Percentiles rank a stretch among this genome's conserved stretches.
Conservation (phyloP, 2,113 vertebrate genomes). For the Bos javanicus region DNA sequence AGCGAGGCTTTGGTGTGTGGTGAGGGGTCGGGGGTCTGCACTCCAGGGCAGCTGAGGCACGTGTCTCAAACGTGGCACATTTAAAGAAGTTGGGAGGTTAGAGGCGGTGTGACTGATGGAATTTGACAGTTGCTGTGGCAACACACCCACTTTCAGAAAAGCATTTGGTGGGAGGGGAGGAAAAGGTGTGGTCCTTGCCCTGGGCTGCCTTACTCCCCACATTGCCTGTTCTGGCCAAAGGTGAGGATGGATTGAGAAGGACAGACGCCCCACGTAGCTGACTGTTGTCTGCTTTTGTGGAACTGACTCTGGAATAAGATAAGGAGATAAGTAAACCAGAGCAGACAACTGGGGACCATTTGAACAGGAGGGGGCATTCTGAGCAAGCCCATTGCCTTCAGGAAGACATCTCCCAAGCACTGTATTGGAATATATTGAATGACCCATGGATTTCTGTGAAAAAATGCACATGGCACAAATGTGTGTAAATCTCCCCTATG, state of each 20-base stretch:
- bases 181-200: slow-evolving; percentile 72
- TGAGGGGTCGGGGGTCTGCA: not conserved
- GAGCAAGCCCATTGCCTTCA: not conserved
- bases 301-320: not conserved
- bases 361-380: not conserved
- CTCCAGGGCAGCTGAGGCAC: not conserved
- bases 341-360: not conserved
- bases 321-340: slow-evolving; percentile 11
- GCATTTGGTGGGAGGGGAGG: slow-evolving; percentile 77
- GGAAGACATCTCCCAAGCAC: not conserved
- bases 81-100: slow-evolving; percentile 74
- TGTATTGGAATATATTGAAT: not conserved
- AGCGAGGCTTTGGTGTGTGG: not conserved
- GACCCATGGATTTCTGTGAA: not conserved
- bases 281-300: not conserved
- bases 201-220: slow-evolving; percentile 53
- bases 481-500: not conserved
- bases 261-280: not conserved
- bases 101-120: slow-evolving; percentile 79
- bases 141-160: slow-evolving; percentile 83
- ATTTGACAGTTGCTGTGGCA: slow-evolving; percentile 85
- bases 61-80: not conserved
- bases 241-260: not conserved
- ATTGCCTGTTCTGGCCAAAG: not conserved
- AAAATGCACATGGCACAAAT: not conserved